phyloP scores from a whole-genome alignment of 2,797 vertebrate genomes.

The Nasua narica region DNA sequence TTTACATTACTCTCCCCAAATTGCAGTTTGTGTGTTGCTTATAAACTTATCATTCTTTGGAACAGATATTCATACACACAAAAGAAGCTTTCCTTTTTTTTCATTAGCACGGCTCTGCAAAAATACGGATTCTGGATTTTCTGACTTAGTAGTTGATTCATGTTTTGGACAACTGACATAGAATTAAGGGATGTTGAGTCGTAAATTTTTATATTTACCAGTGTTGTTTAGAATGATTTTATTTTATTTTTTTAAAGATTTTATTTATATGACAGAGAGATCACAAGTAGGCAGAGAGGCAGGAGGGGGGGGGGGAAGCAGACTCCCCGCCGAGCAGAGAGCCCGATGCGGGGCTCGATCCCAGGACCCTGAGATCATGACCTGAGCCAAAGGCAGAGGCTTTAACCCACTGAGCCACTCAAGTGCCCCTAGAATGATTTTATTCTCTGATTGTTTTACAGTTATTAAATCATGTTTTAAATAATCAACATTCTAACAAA shows the following conservation, averaged over 20 bases:
- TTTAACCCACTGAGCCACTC: no score
- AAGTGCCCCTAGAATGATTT: not conserved
- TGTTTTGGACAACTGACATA: not conserved
- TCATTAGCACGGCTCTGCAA: not conserved
- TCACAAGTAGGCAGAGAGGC: no score
- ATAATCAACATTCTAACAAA: no score
- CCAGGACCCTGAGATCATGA: no score
- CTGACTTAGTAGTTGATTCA: not conserved
- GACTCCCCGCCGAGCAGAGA: no score
- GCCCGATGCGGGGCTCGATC: no score
- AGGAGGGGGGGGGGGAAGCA: no score
- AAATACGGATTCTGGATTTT: not conserved
- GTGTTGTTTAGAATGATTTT: not conserved
- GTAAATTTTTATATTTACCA: not conserved
- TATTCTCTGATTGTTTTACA: not conserved
- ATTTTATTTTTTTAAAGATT: no score
- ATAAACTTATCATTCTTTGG: not conserved
- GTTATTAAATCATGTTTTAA: not conserved
- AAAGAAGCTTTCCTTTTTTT: not conserved
- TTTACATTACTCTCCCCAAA: not conserved
- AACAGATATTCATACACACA: not conserved
- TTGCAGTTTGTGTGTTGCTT: not conserved
- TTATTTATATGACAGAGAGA: no score
- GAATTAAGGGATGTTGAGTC: not conserved
- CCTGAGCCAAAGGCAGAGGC: no score